phyloP scores from a whole-genome alignment of 2,113 vertebrate species.

The Arvicanthis niloticus region DNA sequence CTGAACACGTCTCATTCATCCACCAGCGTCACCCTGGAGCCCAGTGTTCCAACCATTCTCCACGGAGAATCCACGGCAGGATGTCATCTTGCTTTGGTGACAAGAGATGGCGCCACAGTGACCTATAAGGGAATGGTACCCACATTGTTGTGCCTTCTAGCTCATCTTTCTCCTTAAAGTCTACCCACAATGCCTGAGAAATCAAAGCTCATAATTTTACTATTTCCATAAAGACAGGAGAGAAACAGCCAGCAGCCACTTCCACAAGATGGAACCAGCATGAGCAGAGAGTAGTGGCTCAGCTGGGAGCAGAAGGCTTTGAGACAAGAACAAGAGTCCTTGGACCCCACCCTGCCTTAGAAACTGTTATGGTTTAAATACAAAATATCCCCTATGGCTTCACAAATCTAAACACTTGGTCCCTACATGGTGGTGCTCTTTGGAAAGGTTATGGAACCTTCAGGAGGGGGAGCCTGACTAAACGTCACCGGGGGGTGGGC shows the following conservation, averaged over 20 bases:
- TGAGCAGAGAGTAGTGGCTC: neutral
- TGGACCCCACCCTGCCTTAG: neutral
- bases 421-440: neutral
- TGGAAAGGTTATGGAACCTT: neutral
- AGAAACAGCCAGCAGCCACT: slow-evolving; percentile 21
- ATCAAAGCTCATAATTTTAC: neutral
- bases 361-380: no score
- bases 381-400: neutral
- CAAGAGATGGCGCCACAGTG: neutral
- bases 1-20: neutral
- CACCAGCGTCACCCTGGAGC: neutral
- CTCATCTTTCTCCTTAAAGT: neutral
- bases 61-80: neutral
- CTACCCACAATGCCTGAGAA: slow-evolving; percentile 48
- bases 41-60: neutral
- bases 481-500: neutral
- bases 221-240: slow-evolving; percentile 56
- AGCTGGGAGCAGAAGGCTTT: neutral
- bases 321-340: neutral
- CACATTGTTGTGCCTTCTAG: neutral
- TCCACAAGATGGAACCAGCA: neutral
- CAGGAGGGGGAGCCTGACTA: neutral
- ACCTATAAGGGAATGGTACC: neutral
- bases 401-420: neutral
- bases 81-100: neutral